These are phyloP conservation scores for Embiotoca jacksoni DNA, from an alignment of 2,113 vertebrate species.

Conservation along the genomic window DNA sequence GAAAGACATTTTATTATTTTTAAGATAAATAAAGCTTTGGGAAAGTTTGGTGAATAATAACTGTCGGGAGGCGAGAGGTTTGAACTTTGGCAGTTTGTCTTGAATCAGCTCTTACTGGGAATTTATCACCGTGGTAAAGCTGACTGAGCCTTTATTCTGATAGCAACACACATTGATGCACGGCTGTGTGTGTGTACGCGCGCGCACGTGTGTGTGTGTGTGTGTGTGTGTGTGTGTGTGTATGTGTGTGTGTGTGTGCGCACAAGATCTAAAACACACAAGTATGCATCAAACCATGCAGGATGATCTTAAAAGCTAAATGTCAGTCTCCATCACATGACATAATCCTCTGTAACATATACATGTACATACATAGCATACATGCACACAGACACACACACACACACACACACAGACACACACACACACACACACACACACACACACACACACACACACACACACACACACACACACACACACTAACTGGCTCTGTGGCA, in stretches of 20 bases:
- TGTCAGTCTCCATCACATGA: conserved; percentile 9
- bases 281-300: too few relatives aligned
- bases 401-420: not conserved
- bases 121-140: conserved; percentile 53
- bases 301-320: too few relatives aligned
- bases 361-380: not conserved
- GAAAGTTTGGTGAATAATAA: too few relatives aligned
- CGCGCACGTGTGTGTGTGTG: not conserved
- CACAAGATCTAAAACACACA: too few relatives aligned
- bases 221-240: too few relatives aligned
- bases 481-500: conserved; percentile 2
- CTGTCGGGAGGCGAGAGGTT: not conserved
- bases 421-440: not conserved
- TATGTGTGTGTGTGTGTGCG: too few relatives aligned
- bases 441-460: conserved; percentile 4
- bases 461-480: conserved; percentile 4
- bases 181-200: not conserved
- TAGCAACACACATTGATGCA: not conserved
- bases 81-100: conserved; percentile 26
- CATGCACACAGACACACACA: too few relatives aligned
- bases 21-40: too few relatives aligned
- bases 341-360: conserved; percentile 14
- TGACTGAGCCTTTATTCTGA: conserved; percentile 31
- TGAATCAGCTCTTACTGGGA: conserved; percentile 52
- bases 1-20: too few relatives aligned